Conservation (phyloP, 2,113 vertebrate genomes). For the Phocoena phocoena region DNA sequence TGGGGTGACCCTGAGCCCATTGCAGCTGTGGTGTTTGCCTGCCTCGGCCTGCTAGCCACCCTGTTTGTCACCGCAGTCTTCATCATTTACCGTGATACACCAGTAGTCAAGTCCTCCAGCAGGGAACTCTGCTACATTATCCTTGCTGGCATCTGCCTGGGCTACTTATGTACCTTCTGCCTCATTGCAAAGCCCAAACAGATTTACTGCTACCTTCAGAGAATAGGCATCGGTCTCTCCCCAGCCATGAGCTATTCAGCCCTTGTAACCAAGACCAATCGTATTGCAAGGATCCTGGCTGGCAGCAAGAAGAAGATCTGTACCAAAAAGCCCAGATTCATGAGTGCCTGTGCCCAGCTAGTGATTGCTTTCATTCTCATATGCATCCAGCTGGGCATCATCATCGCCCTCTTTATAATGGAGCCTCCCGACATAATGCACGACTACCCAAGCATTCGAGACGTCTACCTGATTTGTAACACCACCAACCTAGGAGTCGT, state of each 20-base stretch:
- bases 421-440: constrained; percentile 95
- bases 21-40: constrained; percentile 96
- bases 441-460: constrained; percentile 96
- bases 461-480: constrained; percentile 97
- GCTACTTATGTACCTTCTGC: constrained; percentile 98
- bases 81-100: constrained; percentile 96
- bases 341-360: constrained; percentile 98
- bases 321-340: constrained; percentile 98
- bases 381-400: constrained; percentile 95
- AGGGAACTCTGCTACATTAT: constrained; percentile 99
- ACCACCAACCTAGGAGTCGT: constrained; percentile 97
- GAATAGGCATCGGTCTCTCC: constrained; percentile 96
- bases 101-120: constrained; percentile 98
- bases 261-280: constrained; percentile 98
- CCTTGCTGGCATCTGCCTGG: constrained; percentile 95
- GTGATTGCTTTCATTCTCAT: constrained; percentile 97
- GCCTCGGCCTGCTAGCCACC: constrained; percentile 94
- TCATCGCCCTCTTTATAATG: constrained; percentile 97
- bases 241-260: constrained; percentile 99
- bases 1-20: constrained; percentile 99
- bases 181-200: constrained; percentile 95
- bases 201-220: constrained; percentile 96
- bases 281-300: constrained; percentile 97
- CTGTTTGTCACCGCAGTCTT: constrained; percentile 96
- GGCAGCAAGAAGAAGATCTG: constrained; percentile 99